phyloP scores from a whole-genome alignment of 1,140 invertebrate species.

The Heliconius nattereri region DNA sequence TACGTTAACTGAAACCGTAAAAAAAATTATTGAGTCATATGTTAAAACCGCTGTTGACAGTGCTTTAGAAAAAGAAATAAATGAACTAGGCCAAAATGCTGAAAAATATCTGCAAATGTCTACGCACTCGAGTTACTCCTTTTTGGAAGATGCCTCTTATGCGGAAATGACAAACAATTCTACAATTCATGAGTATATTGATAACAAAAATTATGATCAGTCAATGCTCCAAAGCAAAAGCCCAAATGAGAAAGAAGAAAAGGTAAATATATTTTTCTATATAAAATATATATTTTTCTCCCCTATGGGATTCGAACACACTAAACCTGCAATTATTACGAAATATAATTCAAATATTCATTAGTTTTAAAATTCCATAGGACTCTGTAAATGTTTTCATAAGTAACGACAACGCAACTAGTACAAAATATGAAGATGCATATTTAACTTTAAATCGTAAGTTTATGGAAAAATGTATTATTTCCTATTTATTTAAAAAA shows the following conservation, averaged over 20 bases:
- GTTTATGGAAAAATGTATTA: slow-evolving; percentile 18
- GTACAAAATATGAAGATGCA: slow-evolving; percentile 57
- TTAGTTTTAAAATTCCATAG: neutral
- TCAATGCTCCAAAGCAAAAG: neutral
- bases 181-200: neutral
- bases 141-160: slow-evolving; percentile 48
- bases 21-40: neutral
- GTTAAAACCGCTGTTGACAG: neutral
- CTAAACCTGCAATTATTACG: no score
- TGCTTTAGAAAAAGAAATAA: neutral
- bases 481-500: neutral
- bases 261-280: neutral
- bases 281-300: neutral
- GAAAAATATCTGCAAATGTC: slow-evolving; percentile 22
- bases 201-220: neutral
- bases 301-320: no score
- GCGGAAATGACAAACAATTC: slow-evolving; percentile 19
- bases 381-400: neutral
- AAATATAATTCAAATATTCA: neutral
- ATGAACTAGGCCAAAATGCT: neutral
- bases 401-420: neutral
- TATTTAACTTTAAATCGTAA: slow-evolving; percentile 70
- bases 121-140: slow-evolving; percentile 53
- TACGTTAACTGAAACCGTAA: neutral
- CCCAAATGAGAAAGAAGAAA: neutral